Evolutionary conservation across 2,797 vertebrate species (phyloP).

Genomic region (Rallus crepitans): DNA sequence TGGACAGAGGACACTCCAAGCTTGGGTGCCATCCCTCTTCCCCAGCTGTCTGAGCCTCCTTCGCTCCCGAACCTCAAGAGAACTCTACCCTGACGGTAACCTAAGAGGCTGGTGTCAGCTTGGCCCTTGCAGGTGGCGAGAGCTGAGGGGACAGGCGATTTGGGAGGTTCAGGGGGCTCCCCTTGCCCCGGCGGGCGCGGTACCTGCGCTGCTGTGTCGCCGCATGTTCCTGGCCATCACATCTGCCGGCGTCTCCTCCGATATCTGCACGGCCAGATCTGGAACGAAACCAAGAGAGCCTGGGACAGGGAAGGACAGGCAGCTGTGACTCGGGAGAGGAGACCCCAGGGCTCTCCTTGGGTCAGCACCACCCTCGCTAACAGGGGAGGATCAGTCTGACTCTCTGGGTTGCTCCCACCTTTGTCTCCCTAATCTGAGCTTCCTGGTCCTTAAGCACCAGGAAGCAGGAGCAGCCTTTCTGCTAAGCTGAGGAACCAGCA

Average conservation of each 20-base stretch:
- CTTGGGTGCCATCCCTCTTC: background rate
- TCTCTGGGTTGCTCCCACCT: background rate
- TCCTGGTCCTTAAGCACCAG: background rate
- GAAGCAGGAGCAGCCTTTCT: background rate
- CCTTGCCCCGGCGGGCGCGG: fast-evolving
- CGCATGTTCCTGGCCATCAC: slow-evolving; percentile 93
- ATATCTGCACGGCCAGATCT: slow-evolving; percentile 93
- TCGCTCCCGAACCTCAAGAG: background rate
- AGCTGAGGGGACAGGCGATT: fast-evolving
- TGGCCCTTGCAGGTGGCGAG: background rate
- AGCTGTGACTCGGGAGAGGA: background rate
- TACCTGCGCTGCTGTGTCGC: slow-evolving; percentile 85
- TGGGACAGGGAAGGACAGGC: background rate
- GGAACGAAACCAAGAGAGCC: slow-evolving; percentile 36
- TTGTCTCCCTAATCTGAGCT: background rate
- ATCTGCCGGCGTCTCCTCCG: slow-evolving; percentile 91
- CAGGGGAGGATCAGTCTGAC: background rate
- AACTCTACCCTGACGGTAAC: fast-evolving
- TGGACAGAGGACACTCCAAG: fast-evolving
- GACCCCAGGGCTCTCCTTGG: background rate
- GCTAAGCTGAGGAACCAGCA: background rate
- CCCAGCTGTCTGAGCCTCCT: background rate
- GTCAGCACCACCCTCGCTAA: background rate
- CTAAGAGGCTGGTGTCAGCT: background rate
- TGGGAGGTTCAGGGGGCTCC: background rate